These are phyloP conservation scores for Junonia oenone DNA, from an alignment of 2,888 invertebrate genomes.

Conservation along the genomic window DNA sequence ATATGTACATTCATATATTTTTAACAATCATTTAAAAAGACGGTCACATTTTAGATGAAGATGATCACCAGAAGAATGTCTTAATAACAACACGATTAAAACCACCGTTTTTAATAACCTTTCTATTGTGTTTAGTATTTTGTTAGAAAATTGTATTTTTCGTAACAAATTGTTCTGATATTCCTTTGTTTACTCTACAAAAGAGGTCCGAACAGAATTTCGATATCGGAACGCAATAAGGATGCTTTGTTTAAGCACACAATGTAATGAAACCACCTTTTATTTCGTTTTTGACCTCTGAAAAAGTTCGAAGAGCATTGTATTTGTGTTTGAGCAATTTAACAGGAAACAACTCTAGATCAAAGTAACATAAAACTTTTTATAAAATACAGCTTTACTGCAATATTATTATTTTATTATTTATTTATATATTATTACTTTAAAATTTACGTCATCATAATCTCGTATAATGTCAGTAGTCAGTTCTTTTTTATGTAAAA, in stretches of 20 bases:
- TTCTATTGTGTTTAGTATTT: neutral
- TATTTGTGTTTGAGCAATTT: neutral
- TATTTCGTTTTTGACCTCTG: neutral
- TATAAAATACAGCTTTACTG: too few species aligned
- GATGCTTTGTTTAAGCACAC: neutral
- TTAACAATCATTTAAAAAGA: too few species aligned
- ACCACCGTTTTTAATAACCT: neutral
- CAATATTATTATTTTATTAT: too few species aligned
- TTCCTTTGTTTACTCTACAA: neutral
- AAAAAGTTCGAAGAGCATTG: neutral
- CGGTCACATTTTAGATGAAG: neutral
- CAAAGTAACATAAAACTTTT: too few species aligned
- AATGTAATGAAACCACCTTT: neutral
- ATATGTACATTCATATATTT: too few species aligned
- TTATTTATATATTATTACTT: too few species aligned
- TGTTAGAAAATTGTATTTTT: neutral
- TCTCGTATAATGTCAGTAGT: too few species aligned
- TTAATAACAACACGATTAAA: neutral
- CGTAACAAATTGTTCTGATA: neutral
- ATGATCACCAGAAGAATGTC: neutral
- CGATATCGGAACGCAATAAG: neutral
- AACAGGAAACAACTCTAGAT: neutral
- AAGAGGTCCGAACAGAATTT: neutral
- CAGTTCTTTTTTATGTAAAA: too few species aligned
- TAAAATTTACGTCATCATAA: too few species aligned